Conservation (phyloP, 2,113 vertebrate species). For the human (Homo sapiens) region GRCh38 chrX:39139501-39140000, state of each 20-base stretch:
- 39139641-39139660: background rate
- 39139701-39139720: background rate
- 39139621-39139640: background rate
- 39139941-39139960: too few species aligned
- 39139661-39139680: background rate
- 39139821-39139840: background rate
- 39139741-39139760: background rate
- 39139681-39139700: background rate
- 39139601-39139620: background rate
- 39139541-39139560: slow-evolving; percentile 19
- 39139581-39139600: background rate
- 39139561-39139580: slow-evolving; percentile 25
- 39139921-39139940: too few species aligned
- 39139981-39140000: too few species aligned
- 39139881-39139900: background rate
- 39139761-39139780: background rate
- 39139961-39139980: too few species aligned
- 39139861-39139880: background rate
- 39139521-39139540: slow-evolving; percentile 34
- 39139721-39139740: background rate
- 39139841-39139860: slow-evolving; percentile 4
- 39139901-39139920: too few species aligned
- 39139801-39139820: background rate
- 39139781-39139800: background rate
- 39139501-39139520: background rate